Conservation (phyloP, 2,797 vertebrate genomes). For the Molossus molossus region DNA sequence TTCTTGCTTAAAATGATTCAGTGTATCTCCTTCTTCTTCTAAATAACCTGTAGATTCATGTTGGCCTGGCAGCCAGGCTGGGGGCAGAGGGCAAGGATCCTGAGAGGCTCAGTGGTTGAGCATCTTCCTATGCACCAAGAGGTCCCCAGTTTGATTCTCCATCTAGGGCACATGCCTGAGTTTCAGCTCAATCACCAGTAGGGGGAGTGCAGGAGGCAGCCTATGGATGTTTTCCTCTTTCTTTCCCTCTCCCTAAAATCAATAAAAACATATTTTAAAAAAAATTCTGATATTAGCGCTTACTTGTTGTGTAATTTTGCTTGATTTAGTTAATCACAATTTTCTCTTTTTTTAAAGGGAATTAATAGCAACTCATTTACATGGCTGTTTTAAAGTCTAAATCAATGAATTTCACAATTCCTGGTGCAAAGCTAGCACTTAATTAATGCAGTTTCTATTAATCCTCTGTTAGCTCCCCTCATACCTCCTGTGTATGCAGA, state of each 20-base stretch:
- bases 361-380: constrained; percentile 15
- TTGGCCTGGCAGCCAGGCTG: neutral
- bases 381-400: neutral
- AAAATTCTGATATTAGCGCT: neutral
- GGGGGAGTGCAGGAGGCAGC: too few species aligned
- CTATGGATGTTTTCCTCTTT: too few species aligned
- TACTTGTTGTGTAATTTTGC: neutral
- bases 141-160: too few species aligned
- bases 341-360: constrained; percentile 22
- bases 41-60: neutral
- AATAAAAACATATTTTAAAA: too few species aligned
- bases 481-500: accelerated
- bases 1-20: neutral
- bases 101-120: too few species aligned
- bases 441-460: neutral
- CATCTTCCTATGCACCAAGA: too few species aligned
- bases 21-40: neutral
- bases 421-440: neutral
- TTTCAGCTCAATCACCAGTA: too few species aligned
- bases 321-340: constrained; percentile 30
- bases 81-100: neutral
- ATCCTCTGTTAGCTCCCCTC: neutral
- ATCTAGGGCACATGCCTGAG: too few species aligned
- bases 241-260: too few species aligned
- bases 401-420: neutral